phyloP scores from a whole-genome alignment of 1,140 invertebrate species.

The Zaprionus gabonicus region DNA sequence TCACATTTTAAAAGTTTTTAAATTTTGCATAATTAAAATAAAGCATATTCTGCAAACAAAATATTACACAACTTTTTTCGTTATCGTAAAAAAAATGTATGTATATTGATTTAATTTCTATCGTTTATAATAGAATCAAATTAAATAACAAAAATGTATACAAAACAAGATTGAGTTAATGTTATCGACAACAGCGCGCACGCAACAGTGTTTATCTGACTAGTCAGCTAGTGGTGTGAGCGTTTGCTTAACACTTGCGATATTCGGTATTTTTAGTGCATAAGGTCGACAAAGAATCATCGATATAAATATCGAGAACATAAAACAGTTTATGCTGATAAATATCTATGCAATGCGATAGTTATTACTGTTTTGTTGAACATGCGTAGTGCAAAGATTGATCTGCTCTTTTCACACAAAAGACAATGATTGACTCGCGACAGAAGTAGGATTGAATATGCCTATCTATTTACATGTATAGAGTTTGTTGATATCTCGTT shows the following conservation, averaged over 20 bases:
- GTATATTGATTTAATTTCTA: not conserved
- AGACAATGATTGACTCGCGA: not conserved
- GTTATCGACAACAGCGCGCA: conserved; percentile 35
- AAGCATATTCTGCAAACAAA: not conserved
- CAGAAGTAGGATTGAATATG: not conserved
- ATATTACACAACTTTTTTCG: not conserved
- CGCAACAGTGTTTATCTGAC: conserved; percentile 19
- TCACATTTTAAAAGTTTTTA: conserved; percentile 33
- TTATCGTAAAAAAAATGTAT: not conserved
- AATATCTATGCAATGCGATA: not conserved
- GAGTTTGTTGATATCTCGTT: conserved; percentile 12
- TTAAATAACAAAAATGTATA: conserved; percentile 17
- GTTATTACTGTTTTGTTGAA: not conserved
- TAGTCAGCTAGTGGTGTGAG: not conserved
- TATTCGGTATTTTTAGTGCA: conserved; percentile 3
- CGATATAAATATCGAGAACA: not conserved
- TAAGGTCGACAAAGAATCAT: not conserved
- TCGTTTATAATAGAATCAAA: conserved; percentile 17
- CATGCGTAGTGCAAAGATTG: not conserved
- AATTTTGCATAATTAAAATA: not conserved
- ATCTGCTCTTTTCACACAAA: conserved; percentile 15
- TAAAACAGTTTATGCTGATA: not conserved
- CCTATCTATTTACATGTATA: not conserved
- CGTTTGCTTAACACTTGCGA: not conserved
- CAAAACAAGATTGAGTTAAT: conserved; percentile 25